A percentile compares a stretch with the other conserved stretches of the same genome.
Evolutionary conservation across 2,797 vertebrate species (phyloP).

Genomic region (Smutsia gigantea): DNA sequence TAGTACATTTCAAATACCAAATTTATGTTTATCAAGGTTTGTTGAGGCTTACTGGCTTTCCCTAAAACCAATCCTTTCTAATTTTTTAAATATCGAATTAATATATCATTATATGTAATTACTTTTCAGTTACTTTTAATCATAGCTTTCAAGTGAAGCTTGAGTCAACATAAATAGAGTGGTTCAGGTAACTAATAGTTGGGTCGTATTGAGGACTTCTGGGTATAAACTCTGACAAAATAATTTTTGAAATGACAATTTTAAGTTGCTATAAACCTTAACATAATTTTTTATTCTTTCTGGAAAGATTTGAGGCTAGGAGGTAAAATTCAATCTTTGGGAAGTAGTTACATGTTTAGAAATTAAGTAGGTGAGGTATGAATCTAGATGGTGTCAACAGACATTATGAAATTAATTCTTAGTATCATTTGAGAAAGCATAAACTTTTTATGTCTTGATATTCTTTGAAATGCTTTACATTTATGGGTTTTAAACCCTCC

Average conservation of each 20-base stretch:
- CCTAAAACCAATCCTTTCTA: slow-evolving; percentile 27
- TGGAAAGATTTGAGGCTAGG: slow-evolving; percentile 77
- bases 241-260: slow-evolving; percentile 83
- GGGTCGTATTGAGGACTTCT: slow-evolving; percentile 79
- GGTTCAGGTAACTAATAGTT: slow-evolving; percentile 76
- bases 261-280: slow-evolving; percentile 82
- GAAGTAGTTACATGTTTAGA: slow-evolving; percentile 82
- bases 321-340: slow-evolving; percentile 79
- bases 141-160: slow-evolving; percentile 78
- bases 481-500: slow-evolving; percentile 32
- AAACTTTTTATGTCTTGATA: slow-evolving; percentile 16
- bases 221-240: slow-evolving; percentile 82
- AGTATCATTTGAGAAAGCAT: slow-evolving; percentile 50
- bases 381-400: slow-evolving; percentile 72
- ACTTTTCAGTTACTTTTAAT: slow-evolving; percentile 81
- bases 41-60: slow-evolving; percentile 38
- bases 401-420: slow-evolving; percentile 71
- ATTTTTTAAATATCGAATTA: slow-evolving; percentile 64
- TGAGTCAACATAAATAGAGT: slow-evolving; percentile 83
- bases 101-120: slow-evolving; percentile 72
- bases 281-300: slow-evolving; percentile 81
- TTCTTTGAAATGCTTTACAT: slow-evolving; percentile 41
- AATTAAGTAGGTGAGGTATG: slow-evolving; percentile 78
- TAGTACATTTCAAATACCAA: background rate
- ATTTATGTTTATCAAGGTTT: background rate